Evolutionary conservation across 2,888 invertebrate species (phyloP), one percentile per base, ranked within the genome.

Genomic region (Odontothrips loti): DNA sequence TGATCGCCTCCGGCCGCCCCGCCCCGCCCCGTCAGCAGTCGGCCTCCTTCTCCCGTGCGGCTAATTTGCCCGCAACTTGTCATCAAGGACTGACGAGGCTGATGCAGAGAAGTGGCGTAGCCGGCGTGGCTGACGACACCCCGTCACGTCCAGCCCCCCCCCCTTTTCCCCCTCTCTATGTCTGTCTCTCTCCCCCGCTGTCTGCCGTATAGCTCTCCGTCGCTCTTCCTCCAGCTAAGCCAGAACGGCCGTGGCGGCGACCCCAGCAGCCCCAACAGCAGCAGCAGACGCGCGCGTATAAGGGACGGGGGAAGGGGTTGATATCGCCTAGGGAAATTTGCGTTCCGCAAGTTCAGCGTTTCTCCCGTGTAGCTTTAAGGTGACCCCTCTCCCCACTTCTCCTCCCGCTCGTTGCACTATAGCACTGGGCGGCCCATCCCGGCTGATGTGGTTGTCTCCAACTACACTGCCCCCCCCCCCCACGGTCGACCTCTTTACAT

Each of bases 301-400:
- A 58, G 58, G 68, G 68, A 27, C 1, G 27, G 68, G 68, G 27
- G 68, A 27, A 27, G 68, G 68, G 68, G 68, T 75, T 75, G 68
- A 75, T 75, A 75, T 75, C 68, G 68, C 68, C 68, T 75, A 75
- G 68, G 68, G 68, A 75, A 75, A 75, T 75, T 75, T 75, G 68
- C 68, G 68, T 75, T 75, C 23, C 68, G 68, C 68, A 75, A 75
- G 23, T 75, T 75, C 68, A 75, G 68, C 68, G 68, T 75, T 75
- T 75, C 68, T 75, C 23, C 68, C 27, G 68, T 75, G 68, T 75
- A 27, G 68, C 68, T 75, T 75, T 75, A 75, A 75, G 68, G 68
- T 75, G 68, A 75, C 68, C 68, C 68, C 68, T 27, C 68, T 1
- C 27, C 68, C 68, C 68, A 3, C 27, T 1, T 15, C 58, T 9